Evolutionary conservation across 2,797 vertebrate genomes (phyloP).

Genomic region (Sebastes hubbsi): DNA sequence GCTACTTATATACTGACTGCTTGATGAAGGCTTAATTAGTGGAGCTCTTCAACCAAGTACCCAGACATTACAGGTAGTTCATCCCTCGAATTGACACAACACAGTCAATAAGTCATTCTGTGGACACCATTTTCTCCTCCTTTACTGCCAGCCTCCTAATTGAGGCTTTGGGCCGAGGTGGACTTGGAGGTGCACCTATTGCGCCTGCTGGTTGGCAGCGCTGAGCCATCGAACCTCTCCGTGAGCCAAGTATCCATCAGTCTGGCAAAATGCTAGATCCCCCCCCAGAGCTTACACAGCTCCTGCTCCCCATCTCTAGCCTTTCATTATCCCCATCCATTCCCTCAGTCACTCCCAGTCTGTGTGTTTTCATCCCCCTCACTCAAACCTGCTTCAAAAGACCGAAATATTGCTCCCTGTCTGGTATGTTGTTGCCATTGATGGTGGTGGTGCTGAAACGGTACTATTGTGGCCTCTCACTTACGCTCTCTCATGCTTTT

Average conservation of each 20-base stretch:
- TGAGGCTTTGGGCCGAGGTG: constrained; percentile 36
- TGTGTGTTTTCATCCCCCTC: constrained; percentile 29
- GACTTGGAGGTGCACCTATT: constrained; percentile 40
- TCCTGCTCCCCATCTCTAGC: constrained; percentile 47
- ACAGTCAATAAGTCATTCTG: constrained; percentile 11
- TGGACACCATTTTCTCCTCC: constrained; percentile 4
- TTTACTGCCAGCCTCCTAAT: constrained; percentile 34
- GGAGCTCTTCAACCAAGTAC: not conserved
- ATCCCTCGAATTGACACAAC: not conserved
- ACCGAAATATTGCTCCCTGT: constrained; percentile 1
- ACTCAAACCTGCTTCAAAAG: constrained; percentile 22
- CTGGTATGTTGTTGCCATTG: constrained; percentile 8
- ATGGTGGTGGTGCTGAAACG: constrained; percentile 7
- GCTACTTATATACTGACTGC: not conserved
- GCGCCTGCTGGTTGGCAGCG: constrained; percentile 44
- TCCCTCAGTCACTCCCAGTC: constrained; percentile 27
- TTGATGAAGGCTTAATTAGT: not conserved
- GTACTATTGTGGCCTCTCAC: not conserved
- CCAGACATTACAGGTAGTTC: not conserved
- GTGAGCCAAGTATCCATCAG: constrained; percentile 65
- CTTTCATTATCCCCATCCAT: constrained; percentile 54
- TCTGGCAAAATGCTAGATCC: constrained; percentile 63
- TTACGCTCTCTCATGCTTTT: not conserved
- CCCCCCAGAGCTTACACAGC: constrained; percentile 29
- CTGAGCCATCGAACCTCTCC: constrained; percentile 37